phyloP scores from a whole-genome alignment of 2,888 invertebrate genomes.

The Azorinus chamasolen region DNA sequence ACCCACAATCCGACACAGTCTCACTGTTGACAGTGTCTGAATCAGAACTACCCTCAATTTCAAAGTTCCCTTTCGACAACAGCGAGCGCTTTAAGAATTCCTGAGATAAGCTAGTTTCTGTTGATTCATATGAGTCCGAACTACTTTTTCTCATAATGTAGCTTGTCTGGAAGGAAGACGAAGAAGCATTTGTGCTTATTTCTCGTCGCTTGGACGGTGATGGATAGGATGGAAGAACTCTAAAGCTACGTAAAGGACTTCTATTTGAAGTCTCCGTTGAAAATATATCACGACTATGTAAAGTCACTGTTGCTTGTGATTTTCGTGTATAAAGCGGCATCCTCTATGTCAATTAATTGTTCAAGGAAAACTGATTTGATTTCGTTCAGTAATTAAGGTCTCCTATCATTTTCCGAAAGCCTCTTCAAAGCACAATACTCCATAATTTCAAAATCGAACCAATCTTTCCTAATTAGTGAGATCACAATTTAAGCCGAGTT shows the following conservation, averaged over 20 bases:
- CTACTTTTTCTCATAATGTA: constrained; percentile 43
- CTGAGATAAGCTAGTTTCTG: constrained; percentile 34
- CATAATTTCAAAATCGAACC: no score
- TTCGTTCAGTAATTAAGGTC: no score
- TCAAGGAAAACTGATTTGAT: no score
- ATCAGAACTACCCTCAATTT: constrained; percentile 51
- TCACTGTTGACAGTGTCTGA: constrained; percentile 32
- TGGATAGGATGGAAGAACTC: constrained; percentile 47
- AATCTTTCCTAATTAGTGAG: no score
- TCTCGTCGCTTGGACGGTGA: constrained; percentile 38
- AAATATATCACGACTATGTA: constrained; percentile 26
- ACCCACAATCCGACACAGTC: constrained; percentile 17
- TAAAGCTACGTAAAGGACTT: constrained; percentile 18
- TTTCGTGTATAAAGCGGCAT: constrained; percentile 55
- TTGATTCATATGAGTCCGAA: constrained; percentile 27
- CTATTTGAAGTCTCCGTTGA: constrained; percentile 37
- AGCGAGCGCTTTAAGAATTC: constrained; percentile 34
- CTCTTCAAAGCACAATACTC: no score
- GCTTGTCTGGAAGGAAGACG: constrained; percentile 54
- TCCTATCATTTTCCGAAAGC: no score
- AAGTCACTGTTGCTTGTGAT: constrained; percentile 39
- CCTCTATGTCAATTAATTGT: no score
- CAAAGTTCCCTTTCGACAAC: constrained; percentile 26
- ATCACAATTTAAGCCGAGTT: no score
- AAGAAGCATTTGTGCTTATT: constrained; percentile 33